A percentile compares a stretch with the other conserved stretches of the same genome.
phyloP scores from a whole-genome alignment of 2,888 invertebrate genomes.

The Caenorhabditis sp. region DNA sequence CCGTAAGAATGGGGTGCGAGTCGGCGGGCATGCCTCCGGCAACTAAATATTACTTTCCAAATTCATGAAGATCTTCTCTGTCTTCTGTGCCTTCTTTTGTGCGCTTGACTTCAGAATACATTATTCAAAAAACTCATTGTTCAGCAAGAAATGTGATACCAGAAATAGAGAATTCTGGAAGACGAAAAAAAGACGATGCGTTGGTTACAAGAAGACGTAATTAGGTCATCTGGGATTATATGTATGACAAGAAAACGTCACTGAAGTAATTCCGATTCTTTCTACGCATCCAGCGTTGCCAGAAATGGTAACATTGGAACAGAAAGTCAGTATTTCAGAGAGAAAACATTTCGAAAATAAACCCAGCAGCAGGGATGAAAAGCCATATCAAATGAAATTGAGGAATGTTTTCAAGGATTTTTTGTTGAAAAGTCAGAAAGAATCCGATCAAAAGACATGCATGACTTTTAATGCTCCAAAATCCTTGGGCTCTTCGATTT shows the following conservation, averaged over 20 bases:
- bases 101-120: slow-evolving; percentile 55
- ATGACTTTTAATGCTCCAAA: too few relatives aligned
- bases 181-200: slow-evolving; percentile 3
- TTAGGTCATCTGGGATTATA: slow-evolving; percentile 29
- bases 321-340: too few relatives aligned
- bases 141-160: slow-evolving; percentile 55
- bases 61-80: slow-evolving; percentile 14
- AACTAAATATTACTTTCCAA: slow-evolving; percentile 31
- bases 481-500: too few relatives aligned
- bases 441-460: neutral
- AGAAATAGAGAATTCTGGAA: slow-evolving; percentile 25
- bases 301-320: neutral
- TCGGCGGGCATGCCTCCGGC: too few relatives aligned
- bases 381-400: neutral
- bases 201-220: slow-evolving; percentile 43
- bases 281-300: neutral
- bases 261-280: slow-evolving; percentile 12
- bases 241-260: slow-evolving; percentile 10
- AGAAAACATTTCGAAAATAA: too few relatives aligned
- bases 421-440: neutral
- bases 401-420: neutral
- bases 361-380: neutral
- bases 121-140: slow-evolving; percentile 44
- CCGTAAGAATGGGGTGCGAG: too few relatives aligned
- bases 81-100: slow-evolving; percentile 14